Conservation (phyloP, 2,113 vertebrate species). For the Vidua macroura region DNA sequence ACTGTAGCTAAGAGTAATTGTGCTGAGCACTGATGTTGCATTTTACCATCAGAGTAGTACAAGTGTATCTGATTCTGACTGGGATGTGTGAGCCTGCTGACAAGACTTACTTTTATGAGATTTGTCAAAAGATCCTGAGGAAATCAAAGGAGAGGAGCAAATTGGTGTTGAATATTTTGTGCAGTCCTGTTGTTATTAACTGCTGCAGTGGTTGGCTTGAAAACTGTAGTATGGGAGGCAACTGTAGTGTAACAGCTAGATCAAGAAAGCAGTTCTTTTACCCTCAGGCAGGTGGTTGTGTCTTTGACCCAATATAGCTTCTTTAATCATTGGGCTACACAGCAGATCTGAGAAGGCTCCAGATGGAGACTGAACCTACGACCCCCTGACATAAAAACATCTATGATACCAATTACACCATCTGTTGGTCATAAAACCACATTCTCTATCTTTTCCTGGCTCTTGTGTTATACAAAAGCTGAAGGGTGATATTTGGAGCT, state of each 20-base stretch:
- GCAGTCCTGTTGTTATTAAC: background rate
- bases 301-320: conserved; percentile 55
- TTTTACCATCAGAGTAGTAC: background rate
- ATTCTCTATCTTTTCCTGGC: conserved; percentile 74
- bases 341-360: conserved; percentile 65
- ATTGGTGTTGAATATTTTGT: background rate
- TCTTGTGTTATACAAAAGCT: conserved; percentile 68
- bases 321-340: conserved; percentile 62
- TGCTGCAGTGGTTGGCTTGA: background rate
- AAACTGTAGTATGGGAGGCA: background rate
- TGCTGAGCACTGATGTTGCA: background rate
- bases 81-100: background rate
- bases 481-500: conserved; percentile 70
- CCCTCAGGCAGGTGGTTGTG: conserved; percentile 54
- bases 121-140: background rate
- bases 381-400: conserved; percentile 74
- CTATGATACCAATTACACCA: conserved; percentile 76
- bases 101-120: background rate
- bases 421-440: conserved; percentile 80
- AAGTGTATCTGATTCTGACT: background rate
- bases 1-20: background rate
- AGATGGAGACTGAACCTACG: conserved; percentile 77
- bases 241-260: background rate
- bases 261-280: background rate
- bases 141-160: background rate